A percentile compares a stretch with the other conserved stretches of the same genome.
Evolutionary conservation across 2,797 vertebrate genomes (phyloP).

Genomic region (Dipus sagitta): DNA sequence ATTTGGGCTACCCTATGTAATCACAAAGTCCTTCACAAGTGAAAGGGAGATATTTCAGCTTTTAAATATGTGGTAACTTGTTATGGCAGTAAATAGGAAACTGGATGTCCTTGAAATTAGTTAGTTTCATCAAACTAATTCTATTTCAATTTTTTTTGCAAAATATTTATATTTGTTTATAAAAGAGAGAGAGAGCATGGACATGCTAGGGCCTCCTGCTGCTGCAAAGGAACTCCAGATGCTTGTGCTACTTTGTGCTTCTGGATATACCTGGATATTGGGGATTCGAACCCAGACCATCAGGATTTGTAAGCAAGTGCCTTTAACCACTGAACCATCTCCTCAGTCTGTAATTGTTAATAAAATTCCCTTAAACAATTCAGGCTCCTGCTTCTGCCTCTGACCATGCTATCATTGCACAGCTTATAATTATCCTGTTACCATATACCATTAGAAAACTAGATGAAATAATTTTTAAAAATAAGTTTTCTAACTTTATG

Average conservation of each 20-base stretch:
- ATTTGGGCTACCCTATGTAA: background rate
- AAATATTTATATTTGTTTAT: too few species aligned
- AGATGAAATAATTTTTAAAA: background rate
- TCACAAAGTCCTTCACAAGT: background rate
- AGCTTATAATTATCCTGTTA: background rate
- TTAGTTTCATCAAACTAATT: background rate
- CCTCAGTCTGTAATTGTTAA: background rate
- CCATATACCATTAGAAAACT: background rate
- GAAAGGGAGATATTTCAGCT: background rate
- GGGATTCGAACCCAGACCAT: too few species aligned
- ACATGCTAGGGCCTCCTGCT: too few species aligned
- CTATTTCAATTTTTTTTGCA: background rate
- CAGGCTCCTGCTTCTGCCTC: background rate
- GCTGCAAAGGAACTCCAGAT: too few species aligned
- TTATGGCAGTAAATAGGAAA: background rate
- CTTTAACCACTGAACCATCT: too few species aligned
- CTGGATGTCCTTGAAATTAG: background rate
- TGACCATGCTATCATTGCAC: background rate
- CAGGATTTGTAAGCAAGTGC: too few species aligned
- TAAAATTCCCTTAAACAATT: background rate
- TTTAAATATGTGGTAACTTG: background rate
- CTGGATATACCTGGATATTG: too few species aligned
- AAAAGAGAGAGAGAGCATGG: too few species aligned
- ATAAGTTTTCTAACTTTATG: background rate
- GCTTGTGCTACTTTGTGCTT: too few species aligned